phyloP scores from a whole-genome alignment of 1,140 invertebrate genomes.

The Paraescarpia echinospica region DNA sequence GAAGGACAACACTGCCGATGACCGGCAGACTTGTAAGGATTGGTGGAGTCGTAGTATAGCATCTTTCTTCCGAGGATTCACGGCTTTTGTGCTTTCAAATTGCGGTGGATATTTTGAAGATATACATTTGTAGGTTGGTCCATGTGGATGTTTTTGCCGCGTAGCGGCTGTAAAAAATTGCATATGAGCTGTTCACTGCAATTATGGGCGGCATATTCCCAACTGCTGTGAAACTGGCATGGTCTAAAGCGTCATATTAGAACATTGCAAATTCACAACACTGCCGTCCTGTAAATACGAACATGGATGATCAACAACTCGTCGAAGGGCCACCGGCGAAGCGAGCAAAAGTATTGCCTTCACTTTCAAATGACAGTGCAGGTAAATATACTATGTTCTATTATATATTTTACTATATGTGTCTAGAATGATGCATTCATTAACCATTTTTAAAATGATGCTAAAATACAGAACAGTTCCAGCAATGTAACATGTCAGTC shows the following conservation, averaged over 20 bases:
- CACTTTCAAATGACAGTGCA: neutral
- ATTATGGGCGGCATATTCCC: neutral
- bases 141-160: constrained; percentile 3
- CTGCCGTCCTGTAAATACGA: constrained; percentile 18
- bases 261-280: constrained; percentile 6
- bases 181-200: neutral
- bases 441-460: neutral
- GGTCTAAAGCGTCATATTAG: neutral
- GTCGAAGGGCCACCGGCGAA: constrained; percentile 19
- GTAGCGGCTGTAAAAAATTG: neutral
- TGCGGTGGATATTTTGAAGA: neutral
- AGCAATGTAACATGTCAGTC: neutral
- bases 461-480: neutral
- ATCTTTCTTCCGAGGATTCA: constrained; percentile 5
- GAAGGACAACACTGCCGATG: constrained; percentile 25
- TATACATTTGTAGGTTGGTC: neutral
- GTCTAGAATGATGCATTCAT: neutral
- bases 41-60: neutral
- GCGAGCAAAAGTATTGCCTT: constrained; percentile 19
- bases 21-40: neutral
- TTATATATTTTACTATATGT: constrained; percentile 9
- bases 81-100: constrained; percentile 5
- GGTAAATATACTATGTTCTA: neutral
- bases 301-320: constrained; percentile 24
- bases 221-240: neutral